These are phyloP conservation scores for Acanthosepion pharaonis DNA, from an alignment of 2,888 invertebrate species.

Conservation along the genomic window DNA sequence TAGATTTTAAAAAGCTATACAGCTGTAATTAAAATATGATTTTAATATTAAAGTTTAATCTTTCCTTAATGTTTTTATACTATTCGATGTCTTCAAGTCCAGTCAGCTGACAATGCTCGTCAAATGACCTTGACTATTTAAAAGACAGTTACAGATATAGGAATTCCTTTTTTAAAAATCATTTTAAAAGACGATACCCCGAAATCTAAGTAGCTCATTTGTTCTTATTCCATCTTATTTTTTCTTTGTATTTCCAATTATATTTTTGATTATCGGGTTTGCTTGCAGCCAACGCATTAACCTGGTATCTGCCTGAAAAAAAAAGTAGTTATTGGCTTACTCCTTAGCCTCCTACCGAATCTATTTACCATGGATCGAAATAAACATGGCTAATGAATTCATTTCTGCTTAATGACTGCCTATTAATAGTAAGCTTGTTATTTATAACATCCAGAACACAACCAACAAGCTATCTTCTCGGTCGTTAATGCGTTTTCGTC, in stretches of 20 bases:
- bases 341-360: background rate
- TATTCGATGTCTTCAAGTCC: too few relatives aligned
- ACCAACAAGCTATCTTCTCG: background rate
- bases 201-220: background rate
- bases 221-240: background rate
- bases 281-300: background rate
- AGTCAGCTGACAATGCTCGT: too few relatives aligned
- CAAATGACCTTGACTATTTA: too few relatives aligned
- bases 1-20: background rate
- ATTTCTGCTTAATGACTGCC: conserved; percentile 1
- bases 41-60: too few relatives aligned
- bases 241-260: background rate
- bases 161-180: background rate
- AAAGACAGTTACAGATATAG: too few relatives aligned
- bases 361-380: background rate
- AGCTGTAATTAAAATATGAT: too few relatives aligned
- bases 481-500: background rate
- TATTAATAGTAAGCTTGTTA: background rate
- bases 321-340: background rate
- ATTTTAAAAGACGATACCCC: background rate
- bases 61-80: too few relatives aligned
- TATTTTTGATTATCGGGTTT: background rate
- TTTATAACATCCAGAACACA: background rate
- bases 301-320: background rate
- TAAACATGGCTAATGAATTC: conserved; percentile 18